phyloP scores from a whole-genome alignment of 2,888 invertebrate genomes.

The Bombyx huttoni region DNA sequence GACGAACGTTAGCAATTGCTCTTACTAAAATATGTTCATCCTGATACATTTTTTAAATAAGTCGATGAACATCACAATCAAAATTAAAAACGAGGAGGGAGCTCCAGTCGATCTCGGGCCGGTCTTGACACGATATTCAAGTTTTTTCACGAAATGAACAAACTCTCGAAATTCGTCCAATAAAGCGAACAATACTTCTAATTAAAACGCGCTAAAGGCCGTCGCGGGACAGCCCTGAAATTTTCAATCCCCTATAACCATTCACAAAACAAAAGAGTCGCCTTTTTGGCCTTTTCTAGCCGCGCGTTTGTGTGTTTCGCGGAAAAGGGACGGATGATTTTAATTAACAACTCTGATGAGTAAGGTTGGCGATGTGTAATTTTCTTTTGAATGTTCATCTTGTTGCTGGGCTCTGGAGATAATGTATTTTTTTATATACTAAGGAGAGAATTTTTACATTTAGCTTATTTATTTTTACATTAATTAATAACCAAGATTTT shows the following conservation, averaged over 20 bases:
- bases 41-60: too few relatives aligned
- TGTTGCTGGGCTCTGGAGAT: constrained; percentile 1
- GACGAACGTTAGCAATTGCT: neutral
- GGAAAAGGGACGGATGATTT: constrained; percentile 19
- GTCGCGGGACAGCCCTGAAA: constrained; percentile 22
- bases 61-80: too few relatives aligned
- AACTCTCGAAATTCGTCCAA: constrained; percentile 20
- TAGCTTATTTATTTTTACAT: too few relatives aligned
- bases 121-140: constrained; percentile 10
- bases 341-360: constrained; percentile 30
- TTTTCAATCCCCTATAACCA: constrained; percentile 26
- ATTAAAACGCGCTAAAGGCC: constrained; percentile 26
- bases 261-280: constrained; percentile 27
- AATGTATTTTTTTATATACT: neutral
- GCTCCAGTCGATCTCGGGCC: neutral
- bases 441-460: too few relatives aligned
- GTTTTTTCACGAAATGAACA: constrained; percentile 27
- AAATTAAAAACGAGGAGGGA: neutral
- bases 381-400: constrained; percentile 14
- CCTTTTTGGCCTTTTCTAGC: constrained; percentile 15
- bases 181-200: constrained; percentile 26
- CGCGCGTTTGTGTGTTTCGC: constrained; percentile 15
- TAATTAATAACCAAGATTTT: too few relatives aligned
- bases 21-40: neutral
- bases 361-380: constrained; percentile 26